Conservation (phyloP, 2,888 invertebrate genomes). For the Lasioglossum zephyrum region DNA sequence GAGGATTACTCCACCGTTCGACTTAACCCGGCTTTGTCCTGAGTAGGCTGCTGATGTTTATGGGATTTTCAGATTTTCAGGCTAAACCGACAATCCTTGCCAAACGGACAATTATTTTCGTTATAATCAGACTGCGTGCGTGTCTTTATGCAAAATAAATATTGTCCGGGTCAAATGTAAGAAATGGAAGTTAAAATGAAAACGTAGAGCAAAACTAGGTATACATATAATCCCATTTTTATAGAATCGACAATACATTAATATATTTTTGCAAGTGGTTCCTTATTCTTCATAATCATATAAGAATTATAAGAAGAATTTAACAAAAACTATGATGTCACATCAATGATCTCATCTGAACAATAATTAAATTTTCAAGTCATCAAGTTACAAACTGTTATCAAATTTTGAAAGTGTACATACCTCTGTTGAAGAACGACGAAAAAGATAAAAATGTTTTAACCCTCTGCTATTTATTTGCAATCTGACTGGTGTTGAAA, state of each 20-base stretch:
- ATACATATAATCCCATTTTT: too few relatives aligned
- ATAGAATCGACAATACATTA: too few relatives aligned
- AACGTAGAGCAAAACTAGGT: too few relatives aligned
- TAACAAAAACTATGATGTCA: too few relatives aligned
- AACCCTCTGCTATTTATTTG: neutral
- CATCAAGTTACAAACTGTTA: neutral
- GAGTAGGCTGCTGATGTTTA: slow-evolving; percentile 7
- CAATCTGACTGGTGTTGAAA: neutral
- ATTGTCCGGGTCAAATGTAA: neutral
- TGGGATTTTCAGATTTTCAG: slow-evolving; percentile 2
- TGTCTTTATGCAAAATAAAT: neutral
- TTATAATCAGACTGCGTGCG: neutral
- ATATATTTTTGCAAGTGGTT: too few relatives aligned
- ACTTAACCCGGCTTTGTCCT: neutral
- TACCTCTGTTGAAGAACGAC: neutral
- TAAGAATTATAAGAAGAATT: too few relatives aligned
- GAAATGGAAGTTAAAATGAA: neutral
- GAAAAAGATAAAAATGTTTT: too few relatives aligned
- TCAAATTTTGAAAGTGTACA: neutral
- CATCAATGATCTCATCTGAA: too few relatives aligned
- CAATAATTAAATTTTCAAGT: too few relatives aligned
- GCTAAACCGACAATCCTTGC: neutral
- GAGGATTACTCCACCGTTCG: slow-evolving; percentile 5
- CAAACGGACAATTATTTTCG: neutral
- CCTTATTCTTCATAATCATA: too few relatives aligned